These are phyloP conservation scores for Trematocara stigmaticum DNA, from an alignment of 2,113 vertebrate species.

Conservation along the genomic window DNA sequence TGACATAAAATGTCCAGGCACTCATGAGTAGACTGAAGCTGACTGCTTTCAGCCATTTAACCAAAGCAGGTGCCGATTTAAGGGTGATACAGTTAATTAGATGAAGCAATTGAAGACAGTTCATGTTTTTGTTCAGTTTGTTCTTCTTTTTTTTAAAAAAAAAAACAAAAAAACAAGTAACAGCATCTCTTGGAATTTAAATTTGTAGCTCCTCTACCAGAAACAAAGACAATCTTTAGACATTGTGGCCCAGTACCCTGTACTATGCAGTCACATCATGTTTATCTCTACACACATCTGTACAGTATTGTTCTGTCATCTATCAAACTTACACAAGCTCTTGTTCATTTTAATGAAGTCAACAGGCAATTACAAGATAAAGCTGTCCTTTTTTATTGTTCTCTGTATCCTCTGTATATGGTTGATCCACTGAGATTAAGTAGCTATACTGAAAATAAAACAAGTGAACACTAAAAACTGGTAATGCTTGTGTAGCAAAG, in stretches of 20 bases:
- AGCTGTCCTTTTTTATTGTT: neutral
- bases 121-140: neutral
- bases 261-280: neutral
- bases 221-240: neutral
- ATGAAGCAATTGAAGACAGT: neutral
- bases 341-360: neutral
- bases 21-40: neutral
- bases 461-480: neutral
- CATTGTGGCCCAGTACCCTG: neutral
- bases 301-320: neutral
- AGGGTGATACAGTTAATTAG: neutral
- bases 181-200: neutral
- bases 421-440: neutral
- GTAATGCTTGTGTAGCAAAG: neutral
- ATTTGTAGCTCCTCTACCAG: neutral
- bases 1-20: neutral
- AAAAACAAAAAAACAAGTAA: neutral
- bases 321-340: neutral
- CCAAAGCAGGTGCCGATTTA: neutral
- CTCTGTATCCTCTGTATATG: neutral
- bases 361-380: neutral
- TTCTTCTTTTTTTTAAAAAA: neutral
- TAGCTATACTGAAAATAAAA: neutral
- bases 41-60: neutral
- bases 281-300: neutral